Evolutionary conservation across 2,888 invertebrate species (phyloP).

Genomic region (Carpatolechia fugitivella): DNA sequence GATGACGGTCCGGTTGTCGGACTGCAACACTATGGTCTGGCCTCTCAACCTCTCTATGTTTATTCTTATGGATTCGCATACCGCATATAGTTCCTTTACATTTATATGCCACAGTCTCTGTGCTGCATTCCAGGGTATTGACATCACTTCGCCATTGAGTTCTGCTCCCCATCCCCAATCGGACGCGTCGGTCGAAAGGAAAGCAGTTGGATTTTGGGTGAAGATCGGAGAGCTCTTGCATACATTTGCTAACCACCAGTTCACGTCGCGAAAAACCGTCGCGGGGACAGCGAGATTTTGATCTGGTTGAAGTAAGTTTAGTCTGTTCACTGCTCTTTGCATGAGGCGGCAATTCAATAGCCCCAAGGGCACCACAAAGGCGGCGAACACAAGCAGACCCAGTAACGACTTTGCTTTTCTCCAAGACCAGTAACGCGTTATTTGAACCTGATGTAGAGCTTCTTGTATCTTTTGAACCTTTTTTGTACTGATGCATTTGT

Average conservation of each 20-base stretch:
- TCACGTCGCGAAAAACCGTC: neutral
- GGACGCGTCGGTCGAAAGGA: constrained; percentile 20
- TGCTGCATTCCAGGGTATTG: constrained; percentile 19
- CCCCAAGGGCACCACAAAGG: constrained; percentile 13
- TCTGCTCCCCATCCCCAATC: constrained; percentile 21
- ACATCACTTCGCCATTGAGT: constrained; percentile 17
- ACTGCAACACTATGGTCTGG: constrained; percentile 18
- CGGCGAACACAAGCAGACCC: constrained; percentile 5
- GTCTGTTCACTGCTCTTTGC: constrained; percentile 5
- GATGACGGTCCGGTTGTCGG: constrained; percentile 25
- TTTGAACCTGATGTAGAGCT: neutral
- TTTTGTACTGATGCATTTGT: neutral
- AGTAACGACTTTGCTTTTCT: constrained; percentile 11
- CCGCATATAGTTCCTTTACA: constrained; percentile 28
- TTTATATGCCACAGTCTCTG: constrained; percentile 29
- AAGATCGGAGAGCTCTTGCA: constrained; percentile 6
- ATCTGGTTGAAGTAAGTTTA: neutral
- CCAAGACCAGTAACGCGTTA: constrained; percentile 6
- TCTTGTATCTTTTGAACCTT: neutral
- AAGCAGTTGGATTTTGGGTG: neutral
- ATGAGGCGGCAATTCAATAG: constrained; percentile 2
- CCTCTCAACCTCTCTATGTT: neutral
- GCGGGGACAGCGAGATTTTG: neutral
- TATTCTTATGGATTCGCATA: constrained; percentile 9
- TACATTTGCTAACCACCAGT: constrained; percentile 17